Conservation (phyloP, 1,140 invertebrate species). For the Pseudomyrmex gracilis region DNA sequence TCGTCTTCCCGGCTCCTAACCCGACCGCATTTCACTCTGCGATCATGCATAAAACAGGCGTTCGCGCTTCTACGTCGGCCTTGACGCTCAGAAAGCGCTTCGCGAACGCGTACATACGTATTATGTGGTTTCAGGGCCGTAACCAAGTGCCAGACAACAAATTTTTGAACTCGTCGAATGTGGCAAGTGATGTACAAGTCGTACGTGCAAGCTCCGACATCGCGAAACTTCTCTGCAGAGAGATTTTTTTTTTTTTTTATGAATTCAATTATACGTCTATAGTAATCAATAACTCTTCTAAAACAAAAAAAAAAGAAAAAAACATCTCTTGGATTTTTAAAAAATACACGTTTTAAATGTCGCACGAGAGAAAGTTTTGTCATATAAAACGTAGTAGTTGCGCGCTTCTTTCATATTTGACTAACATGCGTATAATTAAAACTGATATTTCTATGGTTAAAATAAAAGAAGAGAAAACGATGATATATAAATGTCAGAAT, state of each 20-base stretch:
- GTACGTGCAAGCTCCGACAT: neutral
- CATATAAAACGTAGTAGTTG: neutral
- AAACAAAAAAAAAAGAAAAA: no score
- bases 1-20: conserved; percentile 51
- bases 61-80: conserved; percentile 38
- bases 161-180: conserved; percentile 31
- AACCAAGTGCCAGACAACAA: conserved; percentile 9
- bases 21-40: conserved; percentile 54
- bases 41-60: conserved; percentile 71
- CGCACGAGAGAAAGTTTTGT: neutral
- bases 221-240: neutral
- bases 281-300: no score
- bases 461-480: neutral
- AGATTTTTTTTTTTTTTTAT: neutral
- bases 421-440: no score
- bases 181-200: conserved; percentile 3
- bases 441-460: neutral
- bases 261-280: no score
- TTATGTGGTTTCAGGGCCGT: conserved; percentile 8
- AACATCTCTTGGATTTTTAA: neutral
- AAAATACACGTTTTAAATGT: neutral
- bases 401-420: neutral
- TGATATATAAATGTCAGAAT: no score
- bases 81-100: conserved; percentile 47
- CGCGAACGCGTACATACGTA: conserved; percentile 25